A percentile compares a stretch with the other conserved stretches of the same genome.
Conservation (phyloP, 92 coral and sea anemone genomes). For the Epizoanthus rinbou region DNA sequence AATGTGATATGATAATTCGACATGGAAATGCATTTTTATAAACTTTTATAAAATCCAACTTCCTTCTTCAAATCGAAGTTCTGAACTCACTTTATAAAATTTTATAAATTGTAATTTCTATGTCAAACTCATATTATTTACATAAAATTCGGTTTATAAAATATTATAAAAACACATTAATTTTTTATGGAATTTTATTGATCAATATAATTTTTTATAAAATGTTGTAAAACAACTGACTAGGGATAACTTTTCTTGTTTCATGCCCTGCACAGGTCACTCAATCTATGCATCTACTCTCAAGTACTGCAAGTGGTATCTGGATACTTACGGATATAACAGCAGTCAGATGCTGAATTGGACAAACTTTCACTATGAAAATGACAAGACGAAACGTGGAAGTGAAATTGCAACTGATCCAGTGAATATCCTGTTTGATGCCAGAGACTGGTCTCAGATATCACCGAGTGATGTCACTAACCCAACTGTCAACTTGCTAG, state of each 20-base stretch:
- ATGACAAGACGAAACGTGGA: conserved; percentile 50
- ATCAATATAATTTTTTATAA: no score
- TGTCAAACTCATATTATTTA: no score
- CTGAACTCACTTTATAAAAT: no score
- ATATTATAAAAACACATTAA: no score
- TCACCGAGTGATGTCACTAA: conserved; percentile 58
- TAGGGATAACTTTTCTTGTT: background rate
- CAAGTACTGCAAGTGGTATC: conserved; percentile 60
- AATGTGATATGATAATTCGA: no score
- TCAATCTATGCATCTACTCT: conserved; percentile 64
- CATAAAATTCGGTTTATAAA: no score
- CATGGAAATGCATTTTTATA: no score
- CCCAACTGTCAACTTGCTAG: conserved; percentile 50
- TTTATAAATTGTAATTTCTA: no score
- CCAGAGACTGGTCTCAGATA: conserved; percentile 55
- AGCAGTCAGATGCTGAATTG: conserved; percentile 61
- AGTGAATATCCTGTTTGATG: conserved; percentile 42
- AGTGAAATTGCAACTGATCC: conserved; percentile 74
- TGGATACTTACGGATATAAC: conserved; percentile 59
- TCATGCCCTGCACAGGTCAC: conserved; percentile 47
- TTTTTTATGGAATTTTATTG: no score
- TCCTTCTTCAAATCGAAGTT: no score
- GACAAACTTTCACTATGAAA: conserved; percentile 73
- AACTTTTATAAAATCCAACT: no score
- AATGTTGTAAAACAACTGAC: no score